Evolutionary conservation across 2,888 invertebrate species (phyloP).

Genomic region (Dichetophora obliterata): DNA sequence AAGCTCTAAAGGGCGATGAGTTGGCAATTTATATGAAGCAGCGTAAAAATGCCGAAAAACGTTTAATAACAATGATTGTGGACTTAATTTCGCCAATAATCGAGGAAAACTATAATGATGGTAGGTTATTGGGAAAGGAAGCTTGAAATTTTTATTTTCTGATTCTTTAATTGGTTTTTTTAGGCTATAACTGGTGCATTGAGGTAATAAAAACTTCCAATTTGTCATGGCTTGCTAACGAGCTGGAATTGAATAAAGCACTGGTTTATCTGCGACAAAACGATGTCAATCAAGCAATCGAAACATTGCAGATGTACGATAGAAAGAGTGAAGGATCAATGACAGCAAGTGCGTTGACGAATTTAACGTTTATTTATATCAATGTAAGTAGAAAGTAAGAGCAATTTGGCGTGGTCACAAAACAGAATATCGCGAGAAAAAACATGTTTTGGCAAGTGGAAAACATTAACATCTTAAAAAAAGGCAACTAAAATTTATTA

Average conservation of each 20-base stretch:
- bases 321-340: conserved; percentile 84
- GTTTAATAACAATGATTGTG: conserved; percentile 86
- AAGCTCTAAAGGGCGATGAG: conserved; percentile 83
- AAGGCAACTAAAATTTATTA: too few relatives aligned
- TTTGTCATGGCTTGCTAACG: conserved; percentile 85
- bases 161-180: conserved; percentile 19
- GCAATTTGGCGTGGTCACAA: too few relatives aligned
- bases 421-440: too few relatives aligned
- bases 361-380: conserved; percentile 84
- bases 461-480: too few relatives aligned
- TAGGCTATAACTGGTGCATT: conserved; percentile 86
- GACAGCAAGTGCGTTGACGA: conserved; percentile 86
- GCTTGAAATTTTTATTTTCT: background rate
- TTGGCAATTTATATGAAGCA: conserved; percentile 80
- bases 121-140: conserved; percentile 65
- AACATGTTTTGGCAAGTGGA: too few relatives aligned
- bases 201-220: conserved; percentile 93
- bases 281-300: conserved; percentile 84
- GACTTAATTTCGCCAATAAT: conserved; percentile 90
- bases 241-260: conserved; percentile 92
- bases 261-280: conserved; percentile 86
- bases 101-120: conserved; percentile 77
- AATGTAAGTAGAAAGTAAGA: conserved; percentile 58
- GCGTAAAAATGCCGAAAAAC: conserved; percentile 81
- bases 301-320: conserved; percentile 87